These are phyloP conservation scores for Seira ritae DNA, from an alignment of 2,888 invertebrate species.

Conservation along the genomic window DNA sequence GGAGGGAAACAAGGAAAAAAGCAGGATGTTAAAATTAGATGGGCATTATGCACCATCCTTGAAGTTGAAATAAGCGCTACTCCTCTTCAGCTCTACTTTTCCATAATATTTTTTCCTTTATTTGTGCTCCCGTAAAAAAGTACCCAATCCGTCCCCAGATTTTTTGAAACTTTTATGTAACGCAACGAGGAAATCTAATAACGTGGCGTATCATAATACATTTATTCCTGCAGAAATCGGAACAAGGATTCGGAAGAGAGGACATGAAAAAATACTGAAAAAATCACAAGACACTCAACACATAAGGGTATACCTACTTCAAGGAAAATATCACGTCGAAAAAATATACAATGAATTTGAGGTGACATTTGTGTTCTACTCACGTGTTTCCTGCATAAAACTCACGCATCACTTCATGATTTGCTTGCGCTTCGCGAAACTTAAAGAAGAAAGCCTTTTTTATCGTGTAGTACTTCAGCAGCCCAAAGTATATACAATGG, in stretches of 20 bases:
- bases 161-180: background rate
- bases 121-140: background rate
- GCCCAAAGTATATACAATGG: background rate
- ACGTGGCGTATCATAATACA: background rate
- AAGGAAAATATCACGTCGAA: slow-evolving; percentile 1
- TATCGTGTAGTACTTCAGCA: background rate
- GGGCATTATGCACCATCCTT: background rate
- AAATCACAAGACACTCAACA: background rate
- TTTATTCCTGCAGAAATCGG: background rate
- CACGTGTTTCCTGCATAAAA: slow-evolving; percentile 60
- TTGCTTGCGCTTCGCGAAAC: slow-evolving; percentile 14
- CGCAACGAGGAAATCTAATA: slow-evolving; percentile 2
- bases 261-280: background rate
- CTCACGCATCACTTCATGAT: slow-evolving; percentile 54
- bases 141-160: background rate
- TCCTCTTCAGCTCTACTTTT: background rate
- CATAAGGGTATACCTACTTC: background rate
- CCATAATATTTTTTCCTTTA: background rate
- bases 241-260: background rate
- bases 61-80: background rate
- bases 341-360: slow-evolving; percentile 20
- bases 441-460: background rate
- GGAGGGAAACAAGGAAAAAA: background rate
- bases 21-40: slow-evolving; percentile 18
- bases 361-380: slow-evolving; percentile 59